A percentile compares a stretch with the other conserved stretches of the same genome.
Conservation (phyloP, 2,113 vertebrate species). For the Henicopernis longicauda region DNA sequence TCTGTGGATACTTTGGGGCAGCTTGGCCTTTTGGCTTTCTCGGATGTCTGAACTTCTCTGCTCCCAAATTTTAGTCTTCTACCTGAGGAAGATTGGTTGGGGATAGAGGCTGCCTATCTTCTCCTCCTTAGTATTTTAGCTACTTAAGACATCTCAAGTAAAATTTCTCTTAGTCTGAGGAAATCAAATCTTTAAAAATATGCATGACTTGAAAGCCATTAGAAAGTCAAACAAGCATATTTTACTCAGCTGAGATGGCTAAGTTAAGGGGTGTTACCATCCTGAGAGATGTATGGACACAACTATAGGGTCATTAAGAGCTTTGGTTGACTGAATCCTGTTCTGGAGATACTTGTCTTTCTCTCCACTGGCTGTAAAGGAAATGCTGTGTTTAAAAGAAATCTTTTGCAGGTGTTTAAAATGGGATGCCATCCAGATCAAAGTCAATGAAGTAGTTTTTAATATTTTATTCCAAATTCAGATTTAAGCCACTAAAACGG, state of each 20-base stretch:
- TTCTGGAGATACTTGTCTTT: neutral
- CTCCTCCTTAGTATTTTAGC: neutral
- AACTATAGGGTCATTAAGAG: neutral
- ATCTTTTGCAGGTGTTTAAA: neutral
- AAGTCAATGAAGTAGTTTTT: neutral
- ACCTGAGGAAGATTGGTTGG: neutral
- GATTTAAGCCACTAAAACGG: neutral
- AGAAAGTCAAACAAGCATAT: neutral
- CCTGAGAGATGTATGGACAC: neutral
- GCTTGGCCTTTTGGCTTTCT: neutral
- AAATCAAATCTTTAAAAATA: neutral
- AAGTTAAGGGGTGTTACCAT: neutral
- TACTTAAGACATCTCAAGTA: neutral
- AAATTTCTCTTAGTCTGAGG: neutral
- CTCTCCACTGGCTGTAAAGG: neutral
- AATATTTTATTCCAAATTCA: neutral
- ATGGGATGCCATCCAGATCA: neutral
- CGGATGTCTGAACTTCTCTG: neutral
- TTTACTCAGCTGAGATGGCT: neutral
- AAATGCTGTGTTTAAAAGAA: neutral
- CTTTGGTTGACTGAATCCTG: neutral
- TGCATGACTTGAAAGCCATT: neutral
- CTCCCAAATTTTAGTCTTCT: neutral
- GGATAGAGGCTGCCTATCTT: neutral
- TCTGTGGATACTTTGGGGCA: neutral